phyloP scores from a whole-genome alignment of 2,797 vertebrate genomes.

The Notamacropus eugenii region DNA sequence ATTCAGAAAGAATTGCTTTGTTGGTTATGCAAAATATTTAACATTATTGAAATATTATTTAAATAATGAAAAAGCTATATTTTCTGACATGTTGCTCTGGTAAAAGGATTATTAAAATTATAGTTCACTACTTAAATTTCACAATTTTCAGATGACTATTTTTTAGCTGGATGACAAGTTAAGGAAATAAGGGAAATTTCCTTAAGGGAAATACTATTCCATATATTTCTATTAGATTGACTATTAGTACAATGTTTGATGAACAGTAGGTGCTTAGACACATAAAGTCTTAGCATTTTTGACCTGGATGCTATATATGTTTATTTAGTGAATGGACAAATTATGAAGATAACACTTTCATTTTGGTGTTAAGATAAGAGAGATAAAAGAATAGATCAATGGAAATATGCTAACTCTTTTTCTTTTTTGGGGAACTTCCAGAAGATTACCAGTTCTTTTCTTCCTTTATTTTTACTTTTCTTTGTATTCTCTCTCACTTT shows the following conservation, averaged over 20 bases:
- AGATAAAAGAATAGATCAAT: neutral
- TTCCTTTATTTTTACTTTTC: neutral
- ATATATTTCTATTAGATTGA: neutral
- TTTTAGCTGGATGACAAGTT: neutral
- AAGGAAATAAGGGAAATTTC: neutral
- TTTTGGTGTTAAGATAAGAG: neutral
- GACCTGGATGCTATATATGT: neutral
- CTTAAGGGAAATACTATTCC: neutral
- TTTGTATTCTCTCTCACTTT: neutral
- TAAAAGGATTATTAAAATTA: neutral
- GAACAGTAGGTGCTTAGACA: neutral
- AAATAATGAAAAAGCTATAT: slow-evolving; percentile 40
- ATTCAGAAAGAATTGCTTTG: slow-evolving; percentile 70
- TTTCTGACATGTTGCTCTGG: neutral
- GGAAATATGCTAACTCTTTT: neutral
- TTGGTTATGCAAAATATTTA: slow-evolving; percentile 60
- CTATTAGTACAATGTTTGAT: slow-evolving; percentile 17
- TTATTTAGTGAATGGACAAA: neutral
- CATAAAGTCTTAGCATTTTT: neutral
- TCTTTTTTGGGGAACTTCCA: neutral
- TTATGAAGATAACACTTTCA: neutral
- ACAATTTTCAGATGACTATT: slow-evolving; percentile 10
- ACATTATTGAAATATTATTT: slow-evolving; percentile 31
- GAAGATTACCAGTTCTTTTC: neutral
- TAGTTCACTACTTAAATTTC: neutral